Evolutionary conservation across 2,888 invertebrate species (phyloP), one percentile per base, ranked within the genome.

Genomic region (Sipha maydis): DNA sequence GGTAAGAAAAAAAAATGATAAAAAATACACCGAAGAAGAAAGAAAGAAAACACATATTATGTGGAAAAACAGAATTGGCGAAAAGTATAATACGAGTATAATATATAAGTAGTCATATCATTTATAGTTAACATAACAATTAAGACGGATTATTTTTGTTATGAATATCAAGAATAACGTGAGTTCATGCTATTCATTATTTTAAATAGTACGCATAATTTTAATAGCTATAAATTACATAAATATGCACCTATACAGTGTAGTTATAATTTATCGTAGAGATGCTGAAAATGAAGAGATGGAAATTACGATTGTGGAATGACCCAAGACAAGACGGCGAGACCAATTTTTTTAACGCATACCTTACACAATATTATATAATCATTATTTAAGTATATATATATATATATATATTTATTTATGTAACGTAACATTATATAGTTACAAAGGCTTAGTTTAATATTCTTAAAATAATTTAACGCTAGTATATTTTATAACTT

Each of bases 331-430:
- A 31, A 56, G 54, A 31, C n/a, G 3, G 31, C 38, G 19, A 80
- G 38, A 67, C n/a, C 61, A 61, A 38, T 80, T 67, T 61, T 61
- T 25, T 61, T 61, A 21, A 67, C 61, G 38, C 61, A 48, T 61
- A 67, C 38, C 61, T 38, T 67, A 38, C 38, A 67, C n/a, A n/a
- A 80, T 69, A n/a, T n/a, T n/a, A 71, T 71, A 71, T 31, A 71
- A 71, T 11, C 61, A 25, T 61, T 25, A 7, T 61, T 61, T 61
- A 21, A 61, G 7, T 5, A 7, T 71, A 71, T 17, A 69, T 11
- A 31, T 28, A 14, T 71, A 41, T 8, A 41, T 41, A 41, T 41
- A 34, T 34, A 34, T 34, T 34, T 34, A 34, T n/a, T n/a, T n/a
- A n/a, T n/a, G n/a, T 34, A 19, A 78, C 34, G 31, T 56, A 21